These are phyloP conservation scores for Hemicrepidius hirtus DNA, from an alignment of 2,888 invertebrate species.

Conservation along the genomic window DNA sequence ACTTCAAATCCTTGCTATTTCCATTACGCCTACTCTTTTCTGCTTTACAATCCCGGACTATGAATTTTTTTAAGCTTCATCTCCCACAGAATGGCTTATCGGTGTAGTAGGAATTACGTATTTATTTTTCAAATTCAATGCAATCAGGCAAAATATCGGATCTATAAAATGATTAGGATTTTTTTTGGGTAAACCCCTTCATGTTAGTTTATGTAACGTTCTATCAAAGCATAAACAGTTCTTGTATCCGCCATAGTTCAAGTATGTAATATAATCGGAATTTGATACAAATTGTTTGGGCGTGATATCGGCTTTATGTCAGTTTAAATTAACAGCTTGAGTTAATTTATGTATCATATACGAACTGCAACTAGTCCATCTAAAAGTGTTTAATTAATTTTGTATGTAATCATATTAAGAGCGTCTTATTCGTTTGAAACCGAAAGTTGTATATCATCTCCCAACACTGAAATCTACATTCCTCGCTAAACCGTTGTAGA, in stretches of 20 bases:
- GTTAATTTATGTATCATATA: slow-evolving; percentile 28
- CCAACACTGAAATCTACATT: slow-evolving; percentile 7
- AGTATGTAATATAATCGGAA: slow-evolving; percentile 1
- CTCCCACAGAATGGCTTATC: too few relatives aligned
- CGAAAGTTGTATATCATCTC: slow-evolving; percentile 14
- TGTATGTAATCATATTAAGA: slow-evolving; percentile 7
- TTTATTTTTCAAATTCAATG: too few relatives aligned
- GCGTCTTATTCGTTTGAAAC: slow-evolving; percentile 14
- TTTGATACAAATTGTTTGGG: slow-evolving; percentile 30
- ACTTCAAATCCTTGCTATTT: slow-evolving; percentile 1
- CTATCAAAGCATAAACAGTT: too few relatives aligned
- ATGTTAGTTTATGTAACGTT: too few relatives aligned
- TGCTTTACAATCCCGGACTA: neutral
- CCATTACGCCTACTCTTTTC: neutral
- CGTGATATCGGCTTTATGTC: slow-evolving; percentile 30
- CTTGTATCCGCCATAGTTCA: too few relatives aligned
- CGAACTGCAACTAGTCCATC: slow-evolving; percentile 1
- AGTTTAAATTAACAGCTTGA: slow-evolving; percentile 10
- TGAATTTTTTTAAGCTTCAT: neutral
- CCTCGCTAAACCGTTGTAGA: neutral
- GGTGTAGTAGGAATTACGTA: too few relatives aligned
- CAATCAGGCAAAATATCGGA: too few relatives aligned
- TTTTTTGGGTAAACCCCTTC: too few relatives aligned
- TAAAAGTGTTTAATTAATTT: slow-evolving; percentile 29
- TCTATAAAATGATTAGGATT: too few relatives aligned